Percentiles rank a stretch among this genome's conserved stretches.
Conservation (phyloP, 2,888 invertebrate species). For the Vanessa cardui region DNA sequence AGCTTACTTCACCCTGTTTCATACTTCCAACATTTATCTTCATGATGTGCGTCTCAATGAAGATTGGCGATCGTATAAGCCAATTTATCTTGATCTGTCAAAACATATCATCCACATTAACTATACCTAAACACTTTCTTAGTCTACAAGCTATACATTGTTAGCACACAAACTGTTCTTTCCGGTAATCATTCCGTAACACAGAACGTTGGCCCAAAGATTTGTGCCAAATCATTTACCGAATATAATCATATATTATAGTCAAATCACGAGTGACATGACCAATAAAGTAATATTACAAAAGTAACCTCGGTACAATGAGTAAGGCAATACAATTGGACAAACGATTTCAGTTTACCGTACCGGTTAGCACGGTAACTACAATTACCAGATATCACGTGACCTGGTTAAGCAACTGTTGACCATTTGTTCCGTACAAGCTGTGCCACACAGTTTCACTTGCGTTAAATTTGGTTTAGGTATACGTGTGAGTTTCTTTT, state of each 20-base stretch:
- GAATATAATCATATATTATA: background rate
- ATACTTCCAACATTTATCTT: too few relatives aligned
- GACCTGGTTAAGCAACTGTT: conserved; percentile 34
- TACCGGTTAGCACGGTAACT: conserved; percentile 56
- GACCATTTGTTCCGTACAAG: background rate
- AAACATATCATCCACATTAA: too few relatives aligned
- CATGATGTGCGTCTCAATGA: too few relatives aligned
- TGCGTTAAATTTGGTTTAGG: too few relatives aligned
- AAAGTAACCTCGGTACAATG: background rate
- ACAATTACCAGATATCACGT: conserved; percentile 55
- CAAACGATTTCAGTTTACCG: conserved; percentile 45
- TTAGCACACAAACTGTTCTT: too few relatives aligned
- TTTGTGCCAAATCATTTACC: background rate
- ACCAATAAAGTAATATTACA: conserved; percentile 2
- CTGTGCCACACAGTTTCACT: too few relatives aligned
- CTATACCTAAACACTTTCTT: too few relatives aligned
- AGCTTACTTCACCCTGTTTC: too few relatives aligned
- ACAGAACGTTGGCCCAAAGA: background rate
- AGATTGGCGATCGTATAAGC: too few relatives aligned
- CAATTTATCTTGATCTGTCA: too few relatives aligned
- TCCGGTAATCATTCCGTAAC: background rate
- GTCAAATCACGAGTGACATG: background rate
- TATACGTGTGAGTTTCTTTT: too few relatives aligned
- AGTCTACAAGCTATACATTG: too few relatives aligned
- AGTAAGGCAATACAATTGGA: conserved; percentile 2